phyloP scores from a whole-genome alignment of 2,797 vertebrate species.

The Lacerta agilis region DNA sequence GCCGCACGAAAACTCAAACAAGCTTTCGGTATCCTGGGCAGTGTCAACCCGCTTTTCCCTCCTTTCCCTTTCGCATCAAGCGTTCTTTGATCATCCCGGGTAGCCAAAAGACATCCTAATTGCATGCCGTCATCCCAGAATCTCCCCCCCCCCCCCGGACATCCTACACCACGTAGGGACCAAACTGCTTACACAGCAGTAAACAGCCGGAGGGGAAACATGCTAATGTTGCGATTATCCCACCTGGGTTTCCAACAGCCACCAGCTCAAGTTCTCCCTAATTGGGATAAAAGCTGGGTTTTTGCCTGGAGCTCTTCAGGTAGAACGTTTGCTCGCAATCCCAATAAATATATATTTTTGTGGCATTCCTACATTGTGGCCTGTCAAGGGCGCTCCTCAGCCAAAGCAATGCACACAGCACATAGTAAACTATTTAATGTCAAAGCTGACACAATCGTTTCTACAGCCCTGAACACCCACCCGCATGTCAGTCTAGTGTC shows the following conservation, averaged over 20 bases:
- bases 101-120: conserved; percentile 39
- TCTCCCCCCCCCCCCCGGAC: conserved; percentile 13
- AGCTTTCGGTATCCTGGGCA: background rate
- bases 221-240: conserved; percentile 5
- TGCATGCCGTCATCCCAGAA: conserved; percentile 4
- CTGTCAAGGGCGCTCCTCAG: too few species aligned
- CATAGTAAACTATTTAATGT: too few species aligned
- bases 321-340: too few species aligned
- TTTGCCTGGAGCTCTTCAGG: background rate
- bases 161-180: background rate
- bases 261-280: conserved; percentile 30
- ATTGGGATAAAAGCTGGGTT: background rate
- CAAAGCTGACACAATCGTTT: too few species aligned
- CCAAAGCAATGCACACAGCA: too few species aligned
- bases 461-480: too few species aligned
- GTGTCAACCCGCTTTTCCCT: background rate
- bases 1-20: background rate
- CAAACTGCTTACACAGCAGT: background rate
- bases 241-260: conserved; percentile 21
- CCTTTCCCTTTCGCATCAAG: background rate
- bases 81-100: background rate
- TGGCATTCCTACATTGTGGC: too few species aligned
- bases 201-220: conserved; percentile 43
- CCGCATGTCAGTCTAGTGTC: too few species aligned
- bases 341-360: too few species aligned